phyloP scores from a whole-genome alignment of 2,888 invertebrate genomes.

The Pantelozetes paolii region DNA sequence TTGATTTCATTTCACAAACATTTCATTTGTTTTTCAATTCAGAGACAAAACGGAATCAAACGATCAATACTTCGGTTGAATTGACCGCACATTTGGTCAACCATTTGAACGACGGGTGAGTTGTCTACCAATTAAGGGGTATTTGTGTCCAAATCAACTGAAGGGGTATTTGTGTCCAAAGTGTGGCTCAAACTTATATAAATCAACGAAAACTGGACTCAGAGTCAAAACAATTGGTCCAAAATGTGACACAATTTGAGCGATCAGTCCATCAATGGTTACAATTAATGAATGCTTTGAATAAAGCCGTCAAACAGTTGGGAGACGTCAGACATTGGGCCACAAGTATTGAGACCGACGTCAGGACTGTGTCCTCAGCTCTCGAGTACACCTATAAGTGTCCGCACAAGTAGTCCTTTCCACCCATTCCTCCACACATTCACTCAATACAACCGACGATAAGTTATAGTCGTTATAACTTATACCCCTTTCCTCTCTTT shows the following conservation, averaged over 20 bases:
- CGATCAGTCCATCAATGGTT: conserved; percentile 97
- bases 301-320: conserved; percentile 66
- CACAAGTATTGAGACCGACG: conserved; percentile 89
- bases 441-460: no score
- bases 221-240: conserved; percentile 91
- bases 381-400: conserved; percentile 88
- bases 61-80: conserved; percentile 83
- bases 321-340: conserved; percentile 99
- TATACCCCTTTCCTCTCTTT: no score
- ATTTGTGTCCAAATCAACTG: no score
- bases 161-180: conserved; percentile 55
- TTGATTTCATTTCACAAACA: conserved; percentile 35
- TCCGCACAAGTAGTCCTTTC: conserved; percentile 41
- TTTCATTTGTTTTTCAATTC: conserved; percentile 50
- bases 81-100: conserved; percentile 91
- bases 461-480: no score
- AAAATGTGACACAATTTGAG: conserved; percentile 87
- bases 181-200: conserved; percentile 94
- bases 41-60: conserved; percentile 83
- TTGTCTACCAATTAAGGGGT: neutral
- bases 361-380: conserved; percentile 84
- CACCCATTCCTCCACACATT: no score
- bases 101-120: conserved; percentile 87
- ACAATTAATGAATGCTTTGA: conserved; percentile 64
- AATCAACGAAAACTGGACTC: conserved; percentile 96